Percentiles rank a stretch among this genome's conserved stretches.
These are phyloP conservation scores for Pogonomyrmex californicus DNA, from an alignment of 1,140 invertebrate genomes.

Conservation along the genomic window DNA sequence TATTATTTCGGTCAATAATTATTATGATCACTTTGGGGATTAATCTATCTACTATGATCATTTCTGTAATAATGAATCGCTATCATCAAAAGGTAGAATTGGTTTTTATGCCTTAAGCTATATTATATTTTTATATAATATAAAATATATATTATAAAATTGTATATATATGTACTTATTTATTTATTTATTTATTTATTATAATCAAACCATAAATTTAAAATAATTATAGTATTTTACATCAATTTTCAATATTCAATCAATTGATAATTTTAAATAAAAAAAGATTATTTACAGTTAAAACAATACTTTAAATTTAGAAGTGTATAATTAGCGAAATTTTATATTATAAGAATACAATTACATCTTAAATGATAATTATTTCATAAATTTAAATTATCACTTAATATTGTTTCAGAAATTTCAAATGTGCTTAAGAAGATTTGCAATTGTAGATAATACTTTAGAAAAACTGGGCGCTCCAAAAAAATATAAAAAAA, in stretches of 20 bases:
- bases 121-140: not conserved
- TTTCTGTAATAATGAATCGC: not conserved
- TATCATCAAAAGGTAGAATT: not conserved
- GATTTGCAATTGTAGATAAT: not conserved
- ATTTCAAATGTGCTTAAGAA: conserved; percentile 6
- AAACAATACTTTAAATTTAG: too few species aligned
- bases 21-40: not conserved
- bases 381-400: not conserved
- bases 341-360: too few species aligned
- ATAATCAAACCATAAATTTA: not conserved
- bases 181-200: not conserved
- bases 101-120: not conserved
- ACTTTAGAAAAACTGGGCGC: not conserved
- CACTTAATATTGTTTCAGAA: conserved; percentile 8
- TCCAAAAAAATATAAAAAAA: not conserved
- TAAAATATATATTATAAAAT: not conserved
- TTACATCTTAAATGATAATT: too few species aligned
- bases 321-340: too few species aligned
- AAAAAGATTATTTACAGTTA: too few species aligned
- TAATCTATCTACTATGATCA: not conserved
- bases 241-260: too few species aligned
- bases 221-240: too few species aligned
- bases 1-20: not conserved
- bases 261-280: too few species aligned
- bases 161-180: not conserved